These are phyloP conservation scores for Rotaria socialis DNA, from an alignment of 2,888 invertebrate genomes.

Conservation along the genomic window DNA sequence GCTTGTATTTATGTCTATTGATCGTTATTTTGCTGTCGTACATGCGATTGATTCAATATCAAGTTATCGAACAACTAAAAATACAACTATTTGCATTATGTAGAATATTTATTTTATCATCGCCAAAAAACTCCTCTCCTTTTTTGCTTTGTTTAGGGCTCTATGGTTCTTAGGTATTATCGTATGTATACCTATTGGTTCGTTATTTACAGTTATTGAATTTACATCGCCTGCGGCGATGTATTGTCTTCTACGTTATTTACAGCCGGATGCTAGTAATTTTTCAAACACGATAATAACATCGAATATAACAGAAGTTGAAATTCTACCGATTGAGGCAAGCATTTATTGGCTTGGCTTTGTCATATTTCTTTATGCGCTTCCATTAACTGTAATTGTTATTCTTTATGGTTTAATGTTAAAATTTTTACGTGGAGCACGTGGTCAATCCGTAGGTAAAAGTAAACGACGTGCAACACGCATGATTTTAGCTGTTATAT, in stretches of 20 bases:
- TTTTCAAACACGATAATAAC: background rate
- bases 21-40: constrained; percentile 25
- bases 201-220: constrained; percentile 2
- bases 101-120: background rate
- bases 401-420: constrained; percentile 23
- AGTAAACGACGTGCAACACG: constrained; percentile 32
- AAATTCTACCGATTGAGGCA: background rate
- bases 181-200: background rate
- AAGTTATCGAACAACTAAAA: constrained; percentile 14
- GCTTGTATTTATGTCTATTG: constrained; percentile 20
- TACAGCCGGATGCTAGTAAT: background rate
- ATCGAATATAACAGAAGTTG: background rate
- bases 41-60: background rate
- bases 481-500: constrained; percentile 25
- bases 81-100: constrained; percentile 19
- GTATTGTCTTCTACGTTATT: constrained; percentile 7
- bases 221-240: background rate
- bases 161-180: background rate
- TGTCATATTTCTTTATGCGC: constrained; percentile 16
- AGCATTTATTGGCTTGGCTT: constrained; percentile 21
- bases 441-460: background rate
- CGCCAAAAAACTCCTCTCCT: too few species aligned
- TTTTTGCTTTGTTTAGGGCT: background rate
- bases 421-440: constrained; percentile 34
- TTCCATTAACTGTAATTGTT: constrained; percentile 2